Conservation (phyloP, 1,140 invertebrate species). For the Chymomyza costata region DNA sequence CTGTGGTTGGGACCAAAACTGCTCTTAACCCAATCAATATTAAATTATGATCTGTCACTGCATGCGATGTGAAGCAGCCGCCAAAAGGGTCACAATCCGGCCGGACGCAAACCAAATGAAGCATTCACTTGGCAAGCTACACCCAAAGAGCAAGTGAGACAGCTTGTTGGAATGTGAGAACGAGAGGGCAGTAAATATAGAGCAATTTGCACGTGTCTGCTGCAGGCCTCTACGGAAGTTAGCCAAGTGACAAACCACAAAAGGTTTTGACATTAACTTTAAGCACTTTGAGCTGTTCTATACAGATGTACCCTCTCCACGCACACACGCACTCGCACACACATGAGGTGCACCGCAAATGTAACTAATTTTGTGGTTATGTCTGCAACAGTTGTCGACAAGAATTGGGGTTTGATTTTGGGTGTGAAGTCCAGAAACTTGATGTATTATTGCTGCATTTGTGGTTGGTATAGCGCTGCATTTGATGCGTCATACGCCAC, state of each 20-base stretch:
- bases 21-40: constrained; percentile 47
- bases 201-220: not conserved
- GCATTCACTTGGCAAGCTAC: too few relatives aligned
- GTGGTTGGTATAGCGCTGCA: too few relatives aligned
- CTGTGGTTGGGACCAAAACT: not conserved
- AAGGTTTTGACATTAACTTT: constrained; percentile 63
- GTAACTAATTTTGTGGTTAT: constrained; percentile 65
- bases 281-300: constrained; percentile 65
- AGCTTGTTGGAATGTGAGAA: too few relatives aligned
- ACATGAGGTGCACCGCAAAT: constrained; percentile 47
- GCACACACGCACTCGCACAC: constrained; percentile 43
- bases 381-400: constrained; percentile 51
- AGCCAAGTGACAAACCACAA: constrained; percentile 67
- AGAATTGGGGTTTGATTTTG: too few relatives aligned
- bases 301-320: too few relatives aligned
- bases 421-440: constrained; percentile 28
- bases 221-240: constrained; percentile 9
- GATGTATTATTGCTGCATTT: constrained; percentile 55
- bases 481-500: constrained; percentile 43
- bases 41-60: constrained; percentile 41
- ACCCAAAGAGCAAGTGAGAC: too few relatives aligned
- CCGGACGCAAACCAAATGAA: constrained; percentile 32
- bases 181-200: too few relatives aligned
- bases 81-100: not conserved
- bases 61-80: constrained; percentile 10